A percentile compares a stretch with the other conserved stretches of the same genome.
Conservation (phyloP, 23 tunicate genomes). For the Phallusia fumigata region DNA sequence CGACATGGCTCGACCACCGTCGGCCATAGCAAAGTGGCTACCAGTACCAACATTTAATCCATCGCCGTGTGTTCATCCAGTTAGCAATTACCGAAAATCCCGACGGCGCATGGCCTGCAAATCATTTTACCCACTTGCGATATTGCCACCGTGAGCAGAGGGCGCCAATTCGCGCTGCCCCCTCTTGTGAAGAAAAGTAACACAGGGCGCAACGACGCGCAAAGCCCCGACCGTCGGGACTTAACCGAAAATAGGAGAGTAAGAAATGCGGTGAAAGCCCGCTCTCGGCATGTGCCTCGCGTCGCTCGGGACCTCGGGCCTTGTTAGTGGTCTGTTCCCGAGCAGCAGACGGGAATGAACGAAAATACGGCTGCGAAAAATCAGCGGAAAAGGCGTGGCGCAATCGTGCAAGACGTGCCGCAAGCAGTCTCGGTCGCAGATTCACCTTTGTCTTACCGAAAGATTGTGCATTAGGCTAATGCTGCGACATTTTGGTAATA, state of each 20-base stretch:
- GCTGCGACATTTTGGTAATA: no score
- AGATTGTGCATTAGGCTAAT: no score
- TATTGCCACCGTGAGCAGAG: neutral
- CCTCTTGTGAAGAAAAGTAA: neutral
- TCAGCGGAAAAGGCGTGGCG: conserved; percentile 29
- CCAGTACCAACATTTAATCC: neutral
- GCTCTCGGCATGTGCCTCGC: conserved; percentile 9
- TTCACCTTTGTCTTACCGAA: neutral
- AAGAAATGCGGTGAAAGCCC: conserved; percentile 19
- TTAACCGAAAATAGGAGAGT: conserved; percentile 21
- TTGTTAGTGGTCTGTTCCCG: conserved; percentile 14
- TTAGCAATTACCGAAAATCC: conserved; percentile 24
- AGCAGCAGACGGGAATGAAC: conserved; percentile 22
- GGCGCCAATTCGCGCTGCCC: neutral
- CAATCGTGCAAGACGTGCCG: conserved; percentile 1
- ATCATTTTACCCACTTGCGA: neutral
- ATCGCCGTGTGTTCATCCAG: conserved; percentile 15
- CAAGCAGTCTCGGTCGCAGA: neutral
- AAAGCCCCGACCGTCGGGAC: neutral
- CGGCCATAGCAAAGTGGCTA: neutral
- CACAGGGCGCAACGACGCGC: neutral
- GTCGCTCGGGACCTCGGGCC: conserved; percentile 20
- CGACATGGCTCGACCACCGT: neutral
- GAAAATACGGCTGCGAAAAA: conserved; percentile 22
- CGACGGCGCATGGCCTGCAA: neutral